Conservation (phyloP, 2,113 vertebrate species). For the Psophia crepitans region DNA sequence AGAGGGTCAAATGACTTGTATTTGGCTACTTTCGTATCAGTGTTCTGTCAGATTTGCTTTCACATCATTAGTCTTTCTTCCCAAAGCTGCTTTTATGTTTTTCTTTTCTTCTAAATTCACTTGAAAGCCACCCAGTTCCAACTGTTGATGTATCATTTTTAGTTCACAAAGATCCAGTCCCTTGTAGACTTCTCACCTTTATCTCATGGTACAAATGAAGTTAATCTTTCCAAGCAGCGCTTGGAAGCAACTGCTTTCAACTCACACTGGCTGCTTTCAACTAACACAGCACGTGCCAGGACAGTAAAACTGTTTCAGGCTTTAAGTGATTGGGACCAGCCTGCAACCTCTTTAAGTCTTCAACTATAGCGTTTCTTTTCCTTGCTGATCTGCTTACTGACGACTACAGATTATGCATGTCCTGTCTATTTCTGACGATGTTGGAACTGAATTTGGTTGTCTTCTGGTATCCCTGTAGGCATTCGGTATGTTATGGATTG, state of each 20-base stretch:
- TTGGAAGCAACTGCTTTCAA: background rate
- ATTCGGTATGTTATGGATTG: background rate
- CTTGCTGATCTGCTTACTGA: background rate
- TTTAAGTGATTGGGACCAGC: background rate
- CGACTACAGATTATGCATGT: accelerated
- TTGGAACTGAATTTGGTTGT: background rate
- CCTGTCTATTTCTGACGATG: background rate
- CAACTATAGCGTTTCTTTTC: background rate
- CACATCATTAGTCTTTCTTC: background rate
- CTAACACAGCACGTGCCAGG: background rate
- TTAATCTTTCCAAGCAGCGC: background rate
- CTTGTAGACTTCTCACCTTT: background rate
- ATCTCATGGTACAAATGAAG: background rate
- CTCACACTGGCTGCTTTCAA: background rate
- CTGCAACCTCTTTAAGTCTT: background rate
- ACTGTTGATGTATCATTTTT: background rate
- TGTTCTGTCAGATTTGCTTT: background rate
- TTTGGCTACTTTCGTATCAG: background rate
- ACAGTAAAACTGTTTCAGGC: background rate
- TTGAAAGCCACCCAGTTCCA: background rate
- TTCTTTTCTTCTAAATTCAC: background rate
- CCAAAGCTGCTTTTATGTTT: background rate
- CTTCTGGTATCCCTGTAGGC: background rate
- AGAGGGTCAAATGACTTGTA: background rate
- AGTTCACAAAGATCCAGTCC: background rate